Base-by-base conservation (phyloP, 2,888 invertebrate genomes). In the Xestoiulus laeticollis region DNA sequence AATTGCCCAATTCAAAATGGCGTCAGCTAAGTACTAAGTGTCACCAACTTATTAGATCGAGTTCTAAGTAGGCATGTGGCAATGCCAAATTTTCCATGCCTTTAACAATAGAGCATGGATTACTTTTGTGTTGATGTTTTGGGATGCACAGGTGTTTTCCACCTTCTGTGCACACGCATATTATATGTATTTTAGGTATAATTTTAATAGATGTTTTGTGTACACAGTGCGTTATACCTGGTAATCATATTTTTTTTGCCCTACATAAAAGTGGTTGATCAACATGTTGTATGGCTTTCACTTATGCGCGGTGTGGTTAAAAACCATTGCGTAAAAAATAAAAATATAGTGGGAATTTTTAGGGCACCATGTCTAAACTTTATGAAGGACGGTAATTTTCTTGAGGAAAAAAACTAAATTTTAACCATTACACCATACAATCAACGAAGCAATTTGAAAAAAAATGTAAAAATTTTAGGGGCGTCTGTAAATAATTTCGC, bases 61-160 rank as follows among this genome's bases (percentile, higher is more conserved):
- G 30, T 78, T 10, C 12, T 0, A 14, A 78, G 48, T 14, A 12
- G 14, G 22, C 12, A 78, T 78, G 16, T 78, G 78, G 14, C 78
- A 78, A 78, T 78, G 78, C 78, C 78, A 30, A 30, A 10, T 30
- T 78, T 78, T 14, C 78, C 6, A 14, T 78, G 30, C 1, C 1
- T 78, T 30, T 22, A 22, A 78, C 12, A 78, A 78, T 78, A 30
- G 78, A 14, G 12, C 14, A 78, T 30, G 78, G 14, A 30, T 12
- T 78, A 30, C 78, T 78, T 30, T 78, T 16, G 10, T 78, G 78
- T 78, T 78, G n/a, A 78, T 78, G 78, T 78, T 78, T 78, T 78
- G 78, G 78, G 78, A 78, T 78, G 78, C 30, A 14, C 78, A 78
- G 6, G 78, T 78, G 78, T 14, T 78, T 78, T 14, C 78, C 14